Conservation (phyloP, 1,140 invertebrate genomes). For the Drosophila kohkoa region DNA sequence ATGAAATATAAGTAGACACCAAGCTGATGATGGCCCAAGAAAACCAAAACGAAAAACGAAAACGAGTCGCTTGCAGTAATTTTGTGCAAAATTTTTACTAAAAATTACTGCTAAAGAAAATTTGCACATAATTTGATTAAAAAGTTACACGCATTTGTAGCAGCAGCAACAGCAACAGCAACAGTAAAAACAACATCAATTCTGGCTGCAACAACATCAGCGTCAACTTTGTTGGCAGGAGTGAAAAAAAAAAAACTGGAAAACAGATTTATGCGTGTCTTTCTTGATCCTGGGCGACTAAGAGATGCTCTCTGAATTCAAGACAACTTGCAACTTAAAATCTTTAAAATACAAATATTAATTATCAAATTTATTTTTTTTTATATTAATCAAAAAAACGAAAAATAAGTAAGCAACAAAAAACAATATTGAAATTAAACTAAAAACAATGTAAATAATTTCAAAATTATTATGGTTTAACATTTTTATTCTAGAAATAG, state of each 20-base stretch:
- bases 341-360: no score
- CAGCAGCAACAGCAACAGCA: slow-evolving; percentile 53
- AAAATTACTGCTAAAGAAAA: slow-evolving; percentile 83
- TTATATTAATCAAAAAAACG: no score
- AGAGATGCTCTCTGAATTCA: not conserved
- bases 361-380: no score
- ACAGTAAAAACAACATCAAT: slow-evolving; percentile 39
- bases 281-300: not conserved
- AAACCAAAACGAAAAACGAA: slow-evolving; percentile 31
- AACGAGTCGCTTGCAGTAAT: slow-evolving; percentile 57
- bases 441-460: no score
- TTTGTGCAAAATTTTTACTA: slow-evolving; percentile 74
- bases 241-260: slow-evolving; percentile 24
- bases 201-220: slow-evolving; percentile 18
- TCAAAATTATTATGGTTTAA: no score
- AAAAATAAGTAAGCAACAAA: no score
- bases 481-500: no score
- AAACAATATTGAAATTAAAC: no score
- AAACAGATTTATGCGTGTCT: slow-evolving; percentile 21
- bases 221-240: slow-evolving; percentile 63
- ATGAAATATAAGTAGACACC: slow-evolving; percentile 52
- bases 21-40: slow-evolving; percentile 32
- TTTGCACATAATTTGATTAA: slow-evolving; percentile 84
- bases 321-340: no score
- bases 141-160: slow-evolving; percentile 80